phyloP scores from a whole-genome alignment of 2,113 vertebrate genomes.

The Equus przewalskii region DNA sequence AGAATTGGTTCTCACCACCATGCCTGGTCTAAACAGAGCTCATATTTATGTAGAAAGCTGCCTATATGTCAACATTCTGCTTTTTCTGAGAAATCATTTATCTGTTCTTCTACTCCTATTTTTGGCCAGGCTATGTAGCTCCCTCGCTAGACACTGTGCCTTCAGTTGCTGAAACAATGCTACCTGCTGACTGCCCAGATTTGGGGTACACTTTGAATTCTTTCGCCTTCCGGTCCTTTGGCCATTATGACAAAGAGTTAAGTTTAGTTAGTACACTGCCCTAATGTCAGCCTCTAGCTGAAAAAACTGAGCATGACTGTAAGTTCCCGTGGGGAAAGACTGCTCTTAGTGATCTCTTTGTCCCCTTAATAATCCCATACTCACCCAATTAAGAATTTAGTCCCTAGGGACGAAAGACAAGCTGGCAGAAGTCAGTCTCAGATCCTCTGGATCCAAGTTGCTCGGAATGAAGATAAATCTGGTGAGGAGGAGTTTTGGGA shows the following conservation, averaged over 20 bases:
- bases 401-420: neutral
- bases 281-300: neutral
- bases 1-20: neutral
- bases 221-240: neutral
- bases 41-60: neutral
- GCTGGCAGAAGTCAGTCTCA: neutral
- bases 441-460: neutral
- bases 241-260: neutral
- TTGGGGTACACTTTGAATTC: neutral
- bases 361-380: too few species aligned
- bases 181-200: neutral
- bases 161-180: neutral
- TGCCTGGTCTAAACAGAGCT: neutral
- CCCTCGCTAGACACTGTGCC: neutral
- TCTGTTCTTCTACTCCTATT: neutral
- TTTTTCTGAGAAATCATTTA: neutral
- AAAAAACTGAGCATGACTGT: neutral
- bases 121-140: neutral
- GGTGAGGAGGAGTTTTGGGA: neutral
- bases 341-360: neutral
- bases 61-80: neutral
- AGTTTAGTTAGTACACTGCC: neutral
- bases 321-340: neutral
- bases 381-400: neutral
- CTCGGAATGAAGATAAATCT: neutral